These are phyloP conservation scores for Andrena praecox DNA, from an alignment of 2,888 invertebrate species.

Conservation along the genomic window DNA sequence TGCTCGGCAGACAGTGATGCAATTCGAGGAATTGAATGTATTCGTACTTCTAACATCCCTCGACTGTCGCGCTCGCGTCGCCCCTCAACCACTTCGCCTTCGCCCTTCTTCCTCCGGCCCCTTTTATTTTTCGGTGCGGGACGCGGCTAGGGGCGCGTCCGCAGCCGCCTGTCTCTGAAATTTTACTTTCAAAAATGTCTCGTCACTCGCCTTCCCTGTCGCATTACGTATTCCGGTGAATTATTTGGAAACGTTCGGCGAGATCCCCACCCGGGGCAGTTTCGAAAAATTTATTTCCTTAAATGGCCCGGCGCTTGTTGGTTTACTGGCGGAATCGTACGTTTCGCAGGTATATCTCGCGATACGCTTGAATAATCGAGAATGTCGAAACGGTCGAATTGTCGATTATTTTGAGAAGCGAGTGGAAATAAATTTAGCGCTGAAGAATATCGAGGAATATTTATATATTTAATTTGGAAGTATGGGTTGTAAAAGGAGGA, in stretches of 20 bases:
- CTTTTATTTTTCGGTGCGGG: neutral
- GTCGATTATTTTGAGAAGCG: too few relatives aligned
- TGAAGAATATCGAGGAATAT: too few relatives aligned
- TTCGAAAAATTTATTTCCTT: neutral
- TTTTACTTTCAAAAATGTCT: conserved; percentile 67
- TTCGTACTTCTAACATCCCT: conserved; percentile 72
- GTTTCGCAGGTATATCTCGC: neutral
- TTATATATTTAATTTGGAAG: too few relatives aligned
- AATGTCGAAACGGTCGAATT: too few relatives aligned
- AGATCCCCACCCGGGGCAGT: neutral
- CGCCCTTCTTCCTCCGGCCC: conserved; percentile 20
- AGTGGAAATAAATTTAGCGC: too few relatives aligned
- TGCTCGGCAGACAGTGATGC: conserved; percentile 73
- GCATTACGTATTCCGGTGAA: conserved; percentile 39
- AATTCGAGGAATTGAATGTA: conserved; percentile 78
- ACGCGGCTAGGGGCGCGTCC: neutral
- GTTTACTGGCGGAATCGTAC: neutral
- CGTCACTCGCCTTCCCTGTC: conserved; percentile 26
- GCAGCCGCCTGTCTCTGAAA: conserved; percentile 36
- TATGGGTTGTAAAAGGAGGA: too few relatives aligned
- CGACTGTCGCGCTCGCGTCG: conserved; percentile 53
- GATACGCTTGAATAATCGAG: neutral
- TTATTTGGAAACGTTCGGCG: conserved; percentile 36
- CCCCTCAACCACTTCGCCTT: conserved; percentile 56
- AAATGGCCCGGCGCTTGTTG: too few relatives aligned